Percentiles rank a stretch among this genome's conserved stretches.
Evolutionary conservation across 2,888 invertebrate species (phyloP).

Genomic region (Platycheirus albimanus): DNA sequence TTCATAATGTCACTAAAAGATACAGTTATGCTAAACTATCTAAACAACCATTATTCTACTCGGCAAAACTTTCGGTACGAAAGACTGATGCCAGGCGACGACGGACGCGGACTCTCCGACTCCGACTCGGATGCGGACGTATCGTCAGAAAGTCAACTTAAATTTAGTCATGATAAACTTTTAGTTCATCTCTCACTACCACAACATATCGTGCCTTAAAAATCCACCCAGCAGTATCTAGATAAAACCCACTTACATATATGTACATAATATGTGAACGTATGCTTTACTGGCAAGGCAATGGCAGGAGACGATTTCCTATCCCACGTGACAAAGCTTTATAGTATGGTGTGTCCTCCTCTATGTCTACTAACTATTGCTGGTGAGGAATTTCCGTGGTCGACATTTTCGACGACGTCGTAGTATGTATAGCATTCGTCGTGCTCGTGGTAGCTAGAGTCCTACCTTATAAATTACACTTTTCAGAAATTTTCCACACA

Average conservation of each 20-base stretch:
- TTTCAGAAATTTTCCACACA: constrained; percentile 62
- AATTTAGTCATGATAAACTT: constrained; percentile 60
- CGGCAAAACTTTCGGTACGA: constrained; percentile 1
- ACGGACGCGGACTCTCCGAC: too few relatives aligned
- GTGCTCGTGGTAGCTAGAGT: not conserved
- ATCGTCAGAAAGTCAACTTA: constrained; percentile 31
- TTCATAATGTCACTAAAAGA: constrained; percentile 37
- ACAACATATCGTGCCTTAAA: constrained; percentile 22
- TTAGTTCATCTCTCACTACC: constrained; percentile 51
- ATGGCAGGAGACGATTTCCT: constrained; percentile 57
- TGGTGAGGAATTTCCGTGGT: constrained; percentile 37
- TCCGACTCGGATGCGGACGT: not conserved
- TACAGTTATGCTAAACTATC: constrained; percentile 28
- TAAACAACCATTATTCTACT: constrained; percentile 22
- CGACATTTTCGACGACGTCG: constrained; percentile 3
- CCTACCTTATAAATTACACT: constrained; percentile 68
- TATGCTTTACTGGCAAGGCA: constrained; percentile 54
- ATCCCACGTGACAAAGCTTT: constrained; percentile 50
- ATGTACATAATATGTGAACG: constrained; percentile 12
- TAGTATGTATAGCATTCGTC: too few relatives aligned
- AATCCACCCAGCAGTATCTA: not conserved
- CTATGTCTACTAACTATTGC: constrained; percentile 24
- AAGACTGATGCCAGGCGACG: not conserved
- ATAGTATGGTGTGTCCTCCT: not conserved
- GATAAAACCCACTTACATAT: constrained; percentile 15